Evolutionary conservation across 37 sponge, comb jelly and placozoan species (phyloP).

Genomic region (Axinella damicornis): DNA sequence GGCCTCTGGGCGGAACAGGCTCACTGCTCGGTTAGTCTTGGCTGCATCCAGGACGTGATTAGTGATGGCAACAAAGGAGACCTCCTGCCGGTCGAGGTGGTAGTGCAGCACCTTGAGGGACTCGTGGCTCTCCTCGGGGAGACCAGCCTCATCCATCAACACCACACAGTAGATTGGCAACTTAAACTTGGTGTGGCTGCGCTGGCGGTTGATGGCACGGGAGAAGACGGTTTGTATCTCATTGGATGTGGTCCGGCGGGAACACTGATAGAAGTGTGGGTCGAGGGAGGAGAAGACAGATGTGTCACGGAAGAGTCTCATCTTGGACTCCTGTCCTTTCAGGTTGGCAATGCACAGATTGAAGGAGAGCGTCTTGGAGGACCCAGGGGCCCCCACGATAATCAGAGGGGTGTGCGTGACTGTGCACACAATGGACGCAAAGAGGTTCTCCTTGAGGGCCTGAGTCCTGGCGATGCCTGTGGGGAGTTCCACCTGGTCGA

Average conservation of each 20-base stretch:
- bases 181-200: conserved; percentile 45
- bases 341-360: conserved; percentile 85
- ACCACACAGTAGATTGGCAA: conserved; percentile 87
- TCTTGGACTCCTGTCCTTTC: conserved; percentile 87
- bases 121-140: conserved; percentile 93
- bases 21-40: conserved; percentile 91
- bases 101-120: conserved; percentile 96
- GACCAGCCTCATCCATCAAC: conserved; percentile 96
- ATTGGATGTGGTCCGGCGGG: conserved; percentile 84
- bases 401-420: conserved; percentile 87
- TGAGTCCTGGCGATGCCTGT: conserved; percentile 88
- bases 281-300: conserved; percentile 73
- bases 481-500: conserved; percentile 68
- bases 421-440: conserved; percentile 86
- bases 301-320: conserved; percentile 58
- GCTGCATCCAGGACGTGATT: conserved; percentile 95
- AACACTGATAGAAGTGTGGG: conserved; percentile 93
- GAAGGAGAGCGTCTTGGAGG: conserved; percentile 94
- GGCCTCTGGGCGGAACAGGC: conserved; percentile 85
- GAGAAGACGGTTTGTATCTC: conserved; percentile 91
- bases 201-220: conserved; percentile 84
- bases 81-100: conserved; percentile 87
- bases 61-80: conserved; percentile 93
- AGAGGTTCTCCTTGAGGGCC: conserved; percentile 94
- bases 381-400: conserved; percentile 93